Conservation (phyloP, 2,113 vertebrate genomes). For the Mobula hypostoma region DNA sequence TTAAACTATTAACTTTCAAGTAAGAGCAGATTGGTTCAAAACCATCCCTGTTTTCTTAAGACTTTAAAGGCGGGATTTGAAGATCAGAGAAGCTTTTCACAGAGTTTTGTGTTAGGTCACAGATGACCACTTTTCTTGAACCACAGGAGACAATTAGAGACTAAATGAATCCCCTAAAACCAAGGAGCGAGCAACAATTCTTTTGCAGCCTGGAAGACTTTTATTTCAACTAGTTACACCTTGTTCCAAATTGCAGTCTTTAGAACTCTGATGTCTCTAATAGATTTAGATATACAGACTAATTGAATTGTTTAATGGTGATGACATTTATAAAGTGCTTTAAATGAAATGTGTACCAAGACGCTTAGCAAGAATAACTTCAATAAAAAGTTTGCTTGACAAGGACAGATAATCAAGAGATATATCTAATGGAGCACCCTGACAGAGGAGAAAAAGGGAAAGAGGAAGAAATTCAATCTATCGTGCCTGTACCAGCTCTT, state of each 20-base stretch:
- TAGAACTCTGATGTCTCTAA: not conserved
- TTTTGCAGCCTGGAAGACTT: not conserved
- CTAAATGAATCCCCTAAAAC: not conserved
- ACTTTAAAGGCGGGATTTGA: not conserved
- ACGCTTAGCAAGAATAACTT: too few relatives aligned
- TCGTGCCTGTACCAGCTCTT: not conserved
- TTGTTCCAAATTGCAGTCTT: not conserved
- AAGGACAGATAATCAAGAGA: too few relatives aligned
- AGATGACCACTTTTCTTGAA: not conserved
- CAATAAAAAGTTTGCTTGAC: too few relatives aligned
- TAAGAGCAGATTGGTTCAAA: constrained; percentile 1
- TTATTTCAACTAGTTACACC: not conserved
- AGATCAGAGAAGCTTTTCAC: constrained; percentile 22
- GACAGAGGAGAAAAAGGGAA: too few relatives aligned
- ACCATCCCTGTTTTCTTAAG: constrained; percentile 1
- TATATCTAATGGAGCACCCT: too few relatives aligned
- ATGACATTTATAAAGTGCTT: too few relatives aligned
- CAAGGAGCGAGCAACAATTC: not conserved
- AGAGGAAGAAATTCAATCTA: not conserved
- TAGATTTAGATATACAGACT: not conserved
- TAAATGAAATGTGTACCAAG: too few relatives aligned
- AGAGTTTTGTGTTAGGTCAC: not conserved
- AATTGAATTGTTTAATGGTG: not conserved
- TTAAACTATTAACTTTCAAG: constrained; percentile 35
- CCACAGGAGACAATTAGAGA: not conserved